Evolutionary conservation across 2,888 invertebrate species (phyloP).

Genomic region (Caradrina kadenii): DNA sequence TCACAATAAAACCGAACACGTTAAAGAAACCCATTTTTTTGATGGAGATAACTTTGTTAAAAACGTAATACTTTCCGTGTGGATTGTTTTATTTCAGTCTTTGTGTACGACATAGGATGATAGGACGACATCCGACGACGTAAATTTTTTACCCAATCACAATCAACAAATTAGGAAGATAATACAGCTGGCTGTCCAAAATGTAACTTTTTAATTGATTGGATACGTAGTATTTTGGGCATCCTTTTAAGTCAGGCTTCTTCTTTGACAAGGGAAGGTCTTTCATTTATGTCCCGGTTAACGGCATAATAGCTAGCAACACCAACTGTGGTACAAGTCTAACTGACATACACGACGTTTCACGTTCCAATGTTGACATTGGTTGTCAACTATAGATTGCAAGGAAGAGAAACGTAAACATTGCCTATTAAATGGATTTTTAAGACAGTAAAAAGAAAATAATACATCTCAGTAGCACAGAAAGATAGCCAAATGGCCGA

Average conservation of each 20-base stretch:
- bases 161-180: constrained; percentile 38
- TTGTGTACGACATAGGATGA: constrained; percentile 38
- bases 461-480: background rate
- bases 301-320: background rate
- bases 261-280: background rate
- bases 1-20: constrained; percentile 61
- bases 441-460: background rate
- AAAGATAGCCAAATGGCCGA: constrained; percentile 72
- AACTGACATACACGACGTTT: background rate
- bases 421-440: background rate
- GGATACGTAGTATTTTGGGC: constrained; percentile 24
- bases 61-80: constrained; percentile 25
- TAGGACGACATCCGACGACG: constrained; percentile 20
- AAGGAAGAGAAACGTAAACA: constrained; percentile 20
- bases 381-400: background rate
- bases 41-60: constrained; percentile 8
- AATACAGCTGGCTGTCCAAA: constrained; percentile 39
- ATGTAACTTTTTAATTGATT: constrained; percentile 12
- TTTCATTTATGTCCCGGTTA: no score
- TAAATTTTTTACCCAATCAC: constrained; percentile 42
- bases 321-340: background rate
- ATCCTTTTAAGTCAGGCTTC: background rate
- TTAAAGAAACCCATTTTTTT: constrained; percentile 67
- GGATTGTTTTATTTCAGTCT: constrained; percentile 38
- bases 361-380: background rate